These are phyloP conservation scores for Rotaria socialis DNA, from an alignment of 2,888 invertebrate species.

Conservation along the genomic window DNA sequence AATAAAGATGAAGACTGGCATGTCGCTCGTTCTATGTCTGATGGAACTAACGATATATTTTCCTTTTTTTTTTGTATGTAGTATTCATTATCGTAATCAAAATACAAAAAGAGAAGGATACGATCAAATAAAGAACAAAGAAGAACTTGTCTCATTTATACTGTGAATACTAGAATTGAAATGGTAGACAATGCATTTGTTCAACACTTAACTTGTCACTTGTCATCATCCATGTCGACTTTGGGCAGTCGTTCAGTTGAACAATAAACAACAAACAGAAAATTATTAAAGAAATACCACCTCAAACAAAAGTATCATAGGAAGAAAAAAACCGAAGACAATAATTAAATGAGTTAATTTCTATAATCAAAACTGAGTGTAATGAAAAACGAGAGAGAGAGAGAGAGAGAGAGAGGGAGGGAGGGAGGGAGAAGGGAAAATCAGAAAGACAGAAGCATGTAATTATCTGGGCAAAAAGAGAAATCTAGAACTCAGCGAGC, in stretches of 20 bases:
- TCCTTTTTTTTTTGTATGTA: background rate
- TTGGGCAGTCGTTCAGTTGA: background rate
- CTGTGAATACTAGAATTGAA: too few species aligned
- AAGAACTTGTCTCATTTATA: background rate
- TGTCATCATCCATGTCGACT: background rate
- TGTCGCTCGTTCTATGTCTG: background rate
- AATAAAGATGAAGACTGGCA: background rate
- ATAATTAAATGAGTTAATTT: background rate
- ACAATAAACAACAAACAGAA: background rate
- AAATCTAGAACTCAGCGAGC: background rate
- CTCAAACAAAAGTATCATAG: background rate
- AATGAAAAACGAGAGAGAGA: too few species aligned
- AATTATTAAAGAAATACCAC: background rate
- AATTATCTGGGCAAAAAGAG: background rate
- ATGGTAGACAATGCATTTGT: background rate
- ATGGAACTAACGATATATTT: background rate
- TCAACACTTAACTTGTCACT: background rate
- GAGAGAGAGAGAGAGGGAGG: too few species aligned
- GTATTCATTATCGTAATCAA: background rate
- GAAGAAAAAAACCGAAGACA: background rate
- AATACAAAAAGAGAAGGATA: background rate
- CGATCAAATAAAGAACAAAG: background rate
- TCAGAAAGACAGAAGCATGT: background rate
- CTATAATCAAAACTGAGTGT: background rate
- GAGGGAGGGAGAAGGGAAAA: background rate